These are phyloP conservation scores for Hedychridium roseum DNA, from an alignment of 2,888 invertebrate species.

Conservation along the genomic window DNA sequence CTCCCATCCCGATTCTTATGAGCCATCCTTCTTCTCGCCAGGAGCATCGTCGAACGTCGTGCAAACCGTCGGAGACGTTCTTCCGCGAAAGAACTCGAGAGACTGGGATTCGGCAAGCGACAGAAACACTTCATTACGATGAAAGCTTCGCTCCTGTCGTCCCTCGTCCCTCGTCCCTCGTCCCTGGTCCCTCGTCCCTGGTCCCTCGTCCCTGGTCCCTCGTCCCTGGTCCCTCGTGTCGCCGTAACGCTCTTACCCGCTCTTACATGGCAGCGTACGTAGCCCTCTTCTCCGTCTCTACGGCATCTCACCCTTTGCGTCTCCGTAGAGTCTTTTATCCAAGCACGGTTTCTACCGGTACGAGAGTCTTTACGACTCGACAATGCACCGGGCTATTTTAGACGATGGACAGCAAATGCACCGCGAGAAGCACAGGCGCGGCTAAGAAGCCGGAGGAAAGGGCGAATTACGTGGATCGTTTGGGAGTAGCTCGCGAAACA, in stretches of 20 bases:
- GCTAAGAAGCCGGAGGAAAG: conserved; percentile 1
- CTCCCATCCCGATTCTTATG: neutral
- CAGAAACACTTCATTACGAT: conserved; percentile 62
- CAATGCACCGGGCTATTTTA: conserved; percentile 26
- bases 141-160: conserved; percentile 51
- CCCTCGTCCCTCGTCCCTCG: conserved; percentile 30
- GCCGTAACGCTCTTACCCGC: neutral
- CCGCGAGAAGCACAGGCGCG: neutral
- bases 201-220: neutral
- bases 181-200: conserved; percentile 7
- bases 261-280: conserved; percentile 6
- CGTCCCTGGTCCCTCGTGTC: neutral
- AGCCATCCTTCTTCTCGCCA: conserved; percentile 2
- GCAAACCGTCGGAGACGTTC: conserved; percentile 42
- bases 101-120: conserved; percentile 42
- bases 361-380: conserved; percentile 11
- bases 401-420: conserved; percentile 13
- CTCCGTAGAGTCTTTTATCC: conserved; percentile 5
- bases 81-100: conserved; percentile 33
- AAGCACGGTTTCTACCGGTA: neutral
- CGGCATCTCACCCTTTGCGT: conserved; percentile 5
- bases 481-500: neutral
- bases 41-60: conserved; percentile 24
- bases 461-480: conserved; percentile 21
- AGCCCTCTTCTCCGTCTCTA: conserved; percentile 21